Conservation (phyloP, 2,888 invertebrate species). For the Sipha maydis region DNA sequence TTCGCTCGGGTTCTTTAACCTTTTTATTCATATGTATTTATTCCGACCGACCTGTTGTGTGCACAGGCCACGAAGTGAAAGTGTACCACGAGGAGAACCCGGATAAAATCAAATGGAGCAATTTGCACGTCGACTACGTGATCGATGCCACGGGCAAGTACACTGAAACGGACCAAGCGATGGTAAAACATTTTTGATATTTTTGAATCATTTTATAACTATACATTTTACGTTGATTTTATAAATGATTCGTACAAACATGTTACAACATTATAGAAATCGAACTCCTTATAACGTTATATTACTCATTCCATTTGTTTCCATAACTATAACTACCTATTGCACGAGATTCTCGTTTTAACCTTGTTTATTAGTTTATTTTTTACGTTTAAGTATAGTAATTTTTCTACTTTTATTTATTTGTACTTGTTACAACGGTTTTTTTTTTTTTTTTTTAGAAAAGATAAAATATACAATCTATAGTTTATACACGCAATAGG, state of each 20-base stretch:
- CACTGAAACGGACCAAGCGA: constrained; percentile 77
- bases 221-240: background rate
- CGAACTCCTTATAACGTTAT: background rate
- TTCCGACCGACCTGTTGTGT: no score
- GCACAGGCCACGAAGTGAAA: constrained; percentile 67
- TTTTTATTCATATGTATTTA: background rate
- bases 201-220: background rate
- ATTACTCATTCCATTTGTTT: no score
- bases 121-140: constrained; percentile 74
- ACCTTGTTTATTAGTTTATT: no score
- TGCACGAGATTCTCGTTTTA: no score
- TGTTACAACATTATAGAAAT: background rate
- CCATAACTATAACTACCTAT: no score
- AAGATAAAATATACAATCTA: no score
- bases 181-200: constrained; percentile 66
- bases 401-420: no score
- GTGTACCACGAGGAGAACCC: constrained; percentile 70
- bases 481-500: no score
- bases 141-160: constrained; percentile 82
- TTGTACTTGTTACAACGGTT: no score
- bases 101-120: constrained; percentile 75
- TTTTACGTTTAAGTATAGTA: no score
- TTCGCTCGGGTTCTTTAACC: background rate
- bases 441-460: no score
- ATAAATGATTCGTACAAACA: background rate